These are phyloP conservation scores for Dryococelus australis DNA, from an alignment of 2,888 invertebrate genomes.

Conservation along the genomic window DNA sequence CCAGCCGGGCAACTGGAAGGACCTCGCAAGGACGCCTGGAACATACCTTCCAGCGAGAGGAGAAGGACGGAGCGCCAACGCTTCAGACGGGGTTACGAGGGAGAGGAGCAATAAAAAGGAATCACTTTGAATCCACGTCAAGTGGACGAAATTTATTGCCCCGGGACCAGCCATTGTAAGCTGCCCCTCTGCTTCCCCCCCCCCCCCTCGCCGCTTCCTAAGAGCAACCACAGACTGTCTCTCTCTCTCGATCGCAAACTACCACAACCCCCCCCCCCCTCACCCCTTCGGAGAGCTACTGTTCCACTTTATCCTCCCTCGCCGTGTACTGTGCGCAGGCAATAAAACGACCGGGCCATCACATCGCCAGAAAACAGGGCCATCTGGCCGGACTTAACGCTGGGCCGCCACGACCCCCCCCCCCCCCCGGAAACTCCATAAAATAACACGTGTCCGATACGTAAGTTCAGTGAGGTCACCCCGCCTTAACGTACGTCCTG, in stretches of 20 bases:
- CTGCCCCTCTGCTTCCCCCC: constrained; percentile 38
- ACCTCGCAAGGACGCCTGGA: neutral
- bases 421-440: neutral
- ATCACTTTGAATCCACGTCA: constrained; percentile 64
- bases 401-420: neutral
- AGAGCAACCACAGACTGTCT: neutral
- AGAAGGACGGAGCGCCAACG: neutral
- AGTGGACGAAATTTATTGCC: constrained; percentile 64
- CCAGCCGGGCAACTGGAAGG: neutral
- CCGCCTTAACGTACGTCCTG: too few relatives aligned
- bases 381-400: neutral
- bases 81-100: constrained; percentile 47
- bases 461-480: too few relatives aligned
- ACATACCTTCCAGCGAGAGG: neutral
- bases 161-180: constrained; percentile 52
- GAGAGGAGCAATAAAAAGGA: constrained; percentile 61
- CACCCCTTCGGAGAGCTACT: neutral
- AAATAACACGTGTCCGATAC: neutral
- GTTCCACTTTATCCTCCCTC: neutral
- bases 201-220: neutral
- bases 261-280: neutral
- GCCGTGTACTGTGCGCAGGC: neutral
- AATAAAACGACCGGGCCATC: neutral
- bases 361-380: neutral
- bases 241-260: neutral